Evolutionary conservation across 2,888 invertebrate genomes (phyloP).

Genomic region (Agrochola litura): DNA sequence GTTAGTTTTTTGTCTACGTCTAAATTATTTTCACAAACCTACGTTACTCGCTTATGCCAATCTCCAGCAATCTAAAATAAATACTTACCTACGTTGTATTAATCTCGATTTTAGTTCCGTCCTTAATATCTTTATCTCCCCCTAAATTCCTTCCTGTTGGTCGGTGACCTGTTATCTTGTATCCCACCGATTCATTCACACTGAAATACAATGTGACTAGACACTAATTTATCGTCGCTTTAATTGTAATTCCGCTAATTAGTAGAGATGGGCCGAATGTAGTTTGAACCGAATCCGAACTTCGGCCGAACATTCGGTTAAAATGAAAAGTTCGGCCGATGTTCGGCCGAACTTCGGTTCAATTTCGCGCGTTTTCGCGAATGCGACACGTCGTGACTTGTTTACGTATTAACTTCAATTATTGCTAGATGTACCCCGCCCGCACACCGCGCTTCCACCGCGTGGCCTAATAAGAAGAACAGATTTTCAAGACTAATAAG

Average conservation of each 20-base stretch:
- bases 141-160: slow-evolving; percentile 34
- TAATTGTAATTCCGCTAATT: slow-evolving; percentile 16
- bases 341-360: too few relatives aligned
- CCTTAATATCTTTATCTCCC: slow-evolving; percentile 37
- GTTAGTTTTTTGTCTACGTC: not conserved
- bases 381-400: too few relatives aligned
- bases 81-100: not conserved
- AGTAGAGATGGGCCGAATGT: too few relatives aligned
- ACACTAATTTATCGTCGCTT: slow-evolving; percentile 15
- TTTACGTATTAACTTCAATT: too few relatives aligned
- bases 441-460: too few relatives aligned
- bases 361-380: too few relatives aligned
- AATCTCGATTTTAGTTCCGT: slow-evolving; percentile 34
- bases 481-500: too few relatives aligned
- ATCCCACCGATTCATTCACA: slow-evolving; percentile 16
- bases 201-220: slow-evolving; percentile 16
- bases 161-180: slow-evolving; percentile 46
- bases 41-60: not conserved
- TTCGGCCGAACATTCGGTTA: too few relatives aligned
- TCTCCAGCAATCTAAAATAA: not conserved
- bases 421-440: too few relatives aligned
- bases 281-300: too few relatives aligned
- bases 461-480: too few relatives aligned
- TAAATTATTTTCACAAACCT: not conserved
- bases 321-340: too few relatives aligned